A percentile compares a stretch with the other conserved stretches of the same genome.
phyloP scores from a whole-genome alignment of 2,888 invertebrate species.

The Tipula lateralis region DNA sequence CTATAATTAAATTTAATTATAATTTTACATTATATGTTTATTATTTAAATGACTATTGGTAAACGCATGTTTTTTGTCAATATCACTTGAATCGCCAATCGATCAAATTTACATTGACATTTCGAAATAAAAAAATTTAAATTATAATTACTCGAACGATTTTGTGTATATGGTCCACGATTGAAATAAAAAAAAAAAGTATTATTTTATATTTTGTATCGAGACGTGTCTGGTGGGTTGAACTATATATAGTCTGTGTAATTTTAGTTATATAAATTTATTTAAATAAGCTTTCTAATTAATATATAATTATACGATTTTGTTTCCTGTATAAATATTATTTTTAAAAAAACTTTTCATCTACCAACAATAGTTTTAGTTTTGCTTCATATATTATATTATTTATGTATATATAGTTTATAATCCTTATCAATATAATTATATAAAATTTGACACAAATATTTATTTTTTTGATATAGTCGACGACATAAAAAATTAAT shows the following conservation, averaged over 20 bases:
- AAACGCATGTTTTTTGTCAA: not conserved
- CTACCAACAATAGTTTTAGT: not conserved
- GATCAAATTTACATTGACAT: not conserved
- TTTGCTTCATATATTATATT: too few species aligned
- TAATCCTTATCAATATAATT: not conserved
- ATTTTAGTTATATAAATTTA: not conserved
- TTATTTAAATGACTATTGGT: not conserved
- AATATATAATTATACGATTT: not conserved
- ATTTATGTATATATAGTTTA: not conserved
- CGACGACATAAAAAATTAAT: not conserved
- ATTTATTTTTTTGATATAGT: not conserved
- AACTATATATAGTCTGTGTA: not conserved
- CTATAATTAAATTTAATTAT: not conserved
- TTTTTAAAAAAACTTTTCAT: constrained; percentile 26
- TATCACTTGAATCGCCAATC: not conserved
- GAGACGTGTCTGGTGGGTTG: not conserved
- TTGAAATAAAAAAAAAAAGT: not conserved
- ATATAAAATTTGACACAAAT: constrained; percentile 19
- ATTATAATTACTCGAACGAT: not conserved
- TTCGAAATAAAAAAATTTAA: not conserved
- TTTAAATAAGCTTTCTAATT: not conserved
- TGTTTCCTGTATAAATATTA: constrained; percentile 13
- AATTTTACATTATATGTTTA: not conserved
- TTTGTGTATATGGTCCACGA: not conserved
- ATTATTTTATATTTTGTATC: not conserved